These are phyloP conservation scores for Copsychus sechellarum DNA, from an alignment of 2,113 vertebrate species.

Conservation along the genomic window DNA sequence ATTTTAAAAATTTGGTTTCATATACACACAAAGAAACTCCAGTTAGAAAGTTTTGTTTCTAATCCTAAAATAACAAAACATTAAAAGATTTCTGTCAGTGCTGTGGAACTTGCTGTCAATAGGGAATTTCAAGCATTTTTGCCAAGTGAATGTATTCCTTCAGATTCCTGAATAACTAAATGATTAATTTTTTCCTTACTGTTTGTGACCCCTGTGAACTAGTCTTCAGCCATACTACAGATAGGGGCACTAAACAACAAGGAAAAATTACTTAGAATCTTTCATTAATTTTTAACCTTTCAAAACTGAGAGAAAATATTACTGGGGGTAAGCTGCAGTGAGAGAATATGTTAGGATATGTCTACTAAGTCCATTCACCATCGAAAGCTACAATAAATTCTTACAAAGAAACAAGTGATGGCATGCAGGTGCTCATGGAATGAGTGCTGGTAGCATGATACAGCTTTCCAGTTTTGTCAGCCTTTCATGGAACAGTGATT, in stretches of 20 bases:
- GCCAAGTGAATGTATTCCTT: neutral
- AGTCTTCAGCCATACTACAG: neutral
- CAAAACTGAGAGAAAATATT: neutral
- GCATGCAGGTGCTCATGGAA: neutral
- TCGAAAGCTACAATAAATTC: neutral
- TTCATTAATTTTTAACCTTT: neutral
- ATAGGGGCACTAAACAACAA: neutral
- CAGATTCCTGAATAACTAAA: neutral
- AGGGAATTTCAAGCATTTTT: neutral
- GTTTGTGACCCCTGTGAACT: neutral
- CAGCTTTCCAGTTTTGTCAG: neutral
- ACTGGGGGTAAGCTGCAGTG: neutral
- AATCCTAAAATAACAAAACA: neutral
- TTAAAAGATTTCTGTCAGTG: neutral
- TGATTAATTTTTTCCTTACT: neutral
- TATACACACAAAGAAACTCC: neutral
- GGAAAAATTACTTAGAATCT: neutral
- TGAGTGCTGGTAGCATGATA: neutral
- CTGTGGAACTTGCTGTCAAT: neutral
- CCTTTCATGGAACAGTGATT: neutral
- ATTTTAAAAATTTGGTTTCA: neutral
- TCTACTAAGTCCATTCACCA: neutral
- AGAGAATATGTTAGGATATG: neutral
- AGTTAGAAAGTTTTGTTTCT: neutral
- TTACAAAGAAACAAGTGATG: neutral